Percentiles rank a stretch among this genome's conserved stretches.
Evolutionary conservation across 2,888 invertebrate species (phyloP).

Genomic region (Stenurella melanura): DNA sequence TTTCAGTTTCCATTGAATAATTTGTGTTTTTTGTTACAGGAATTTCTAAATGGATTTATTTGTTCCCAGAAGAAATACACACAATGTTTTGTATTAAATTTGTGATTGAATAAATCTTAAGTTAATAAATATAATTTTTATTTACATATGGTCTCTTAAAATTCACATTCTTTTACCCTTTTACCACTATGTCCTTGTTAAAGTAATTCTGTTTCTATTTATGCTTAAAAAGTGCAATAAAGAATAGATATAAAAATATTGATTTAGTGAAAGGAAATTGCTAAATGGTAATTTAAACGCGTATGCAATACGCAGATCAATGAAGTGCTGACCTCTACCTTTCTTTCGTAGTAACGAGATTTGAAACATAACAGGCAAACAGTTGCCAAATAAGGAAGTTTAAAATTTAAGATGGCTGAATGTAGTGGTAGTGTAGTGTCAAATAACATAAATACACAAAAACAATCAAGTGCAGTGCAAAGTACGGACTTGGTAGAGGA

Average conservation of each 20-base stretch:
- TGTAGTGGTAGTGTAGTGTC: constrained; percentile 70
- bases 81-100: constrained; percentile 48
- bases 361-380: constrained; percentile 45
- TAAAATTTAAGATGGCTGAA: constrained; percentile 70
- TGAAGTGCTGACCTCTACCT: constrained; percentile 51
- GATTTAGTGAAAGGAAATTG: constrained; percentile 16
- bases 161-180: not conserved
- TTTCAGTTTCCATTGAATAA: no score
- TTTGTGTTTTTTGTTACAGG: constrained; percentile 65
- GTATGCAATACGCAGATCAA: constrained; percentile 13
- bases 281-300: not conserved
- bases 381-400: constrained; percentile 55
- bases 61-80: constrained; percentile 29
- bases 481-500: constrained; percentile 61
- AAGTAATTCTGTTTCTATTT: constrained; percentile 8
- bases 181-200: not conserved
- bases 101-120: constrained; percentile 66
- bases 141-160: no score
- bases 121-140: no score
- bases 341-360: constrained; percentile 22
- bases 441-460: constrained; percentile 69
- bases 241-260: not conserved
- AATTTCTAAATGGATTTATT: constrained; percentile 66
- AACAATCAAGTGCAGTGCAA: constrained; percentile 63
- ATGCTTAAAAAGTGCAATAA: not conserved